These are phyloP conservation scores for Echinometra lucunter DNA, from an alignment of 53 echinoderm and acorn worm genomes.

Conservation along the genomic window DNA sequence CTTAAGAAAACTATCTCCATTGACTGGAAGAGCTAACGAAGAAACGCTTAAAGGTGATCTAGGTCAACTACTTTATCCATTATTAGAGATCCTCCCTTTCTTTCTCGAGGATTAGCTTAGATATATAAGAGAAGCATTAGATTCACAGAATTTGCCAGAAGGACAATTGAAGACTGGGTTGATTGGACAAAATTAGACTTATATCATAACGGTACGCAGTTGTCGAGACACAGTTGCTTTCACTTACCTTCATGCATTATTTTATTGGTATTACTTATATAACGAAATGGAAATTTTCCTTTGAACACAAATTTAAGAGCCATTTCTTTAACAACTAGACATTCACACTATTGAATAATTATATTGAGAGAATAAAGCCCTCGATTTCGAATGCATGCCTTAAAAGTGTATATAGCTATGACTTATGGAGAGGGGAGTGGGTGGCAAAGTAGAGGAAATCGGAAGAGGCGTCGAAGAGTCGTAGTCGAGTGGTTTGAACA, in stretches of 20 bases:
- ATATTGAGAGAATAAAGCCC: too few species aligned
- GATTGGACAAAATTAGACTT: not conserved
- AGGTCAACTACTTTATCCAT: constrained; percentile 49
- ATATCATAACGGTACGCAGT: not conserved
- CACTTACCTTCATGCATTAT: too few species aligned
- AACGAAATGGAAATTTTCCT: not conserved
- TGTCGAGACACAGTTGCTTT: not conserved
- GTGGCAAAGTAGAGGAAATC: too few species aligned
- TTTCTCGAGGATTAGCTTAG: not conserved
- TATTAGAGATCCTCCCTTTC: not conserved
- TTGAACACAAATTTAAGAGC: not conserved
- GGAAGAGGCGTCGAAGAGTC: too few species aligned
- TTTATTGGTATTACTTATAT: not conserved
- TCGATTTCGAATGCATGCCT: too few species aligned
- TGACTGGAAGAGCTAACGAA: not conserved
- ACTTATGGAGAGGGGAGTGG: too few species aligned
- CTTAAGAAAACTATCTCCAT: constrained; percentile 13
- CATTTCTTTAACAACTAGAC: not conserved
- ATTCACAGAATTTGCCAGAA: not conserved
- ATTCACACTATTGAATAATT: not conserved
- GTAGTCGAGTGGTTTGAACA: too few species aligned
- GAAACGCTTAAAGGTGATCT: not conserved
- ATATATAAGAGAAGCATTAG: not conserved
- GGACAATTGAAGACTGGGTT: not conserved
- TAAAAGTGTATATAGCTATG: too few species aligned